Percentiles rank a stretch among this genome's conserved stretches.
Evolutionary conservation across 2,888 invertebrate species (phyloP).

Genomic region (Hydriomena furcata): DNA sequence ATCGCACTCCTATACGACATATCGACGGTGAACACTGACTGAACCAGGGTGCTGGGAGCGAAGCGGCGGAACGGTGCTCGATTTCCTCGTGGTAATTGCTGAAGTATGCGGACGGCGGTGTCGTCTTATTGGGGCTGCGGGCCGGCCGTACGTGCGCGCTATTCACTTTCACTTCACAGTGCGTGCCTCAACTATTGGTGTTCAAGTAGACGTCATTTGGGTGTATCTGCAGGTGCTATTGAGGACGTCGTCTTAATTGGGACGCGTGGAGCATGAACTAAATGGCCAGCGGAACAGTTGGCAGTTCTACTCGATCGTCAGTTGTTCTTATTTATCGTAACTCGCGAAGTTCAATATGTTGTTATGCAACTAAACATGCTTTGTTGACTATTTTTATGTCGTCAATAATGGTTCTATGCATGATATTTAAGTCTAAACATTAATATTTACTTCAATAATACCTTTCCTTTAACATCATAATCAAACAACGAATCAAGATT

Average conservation of each 20-base stretch:
- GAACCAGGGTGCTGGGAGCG: slow-evolving; percentile 49
- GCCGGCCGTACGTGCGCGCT: slow-evolving; percentile 73
- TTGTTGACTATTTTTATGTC: too few species aligned
- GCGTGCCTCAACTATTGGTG: slow-evolving; percentile 66
- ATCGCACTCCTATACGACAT: too few species aligned
- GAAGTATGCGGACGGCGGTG: slow-evolving; percentile 78
- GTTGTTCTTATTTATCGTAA: too few species aligned
- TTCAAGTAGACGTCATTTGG: slow-evolving; percentile 53
- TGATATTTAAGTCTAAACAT: background rate
- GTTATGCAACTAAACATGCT: too few species aligned
- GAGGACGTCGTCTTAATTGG: slow-evolving; percentile 43
- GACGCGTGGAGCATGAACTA: slow-evolving; percentile 3
- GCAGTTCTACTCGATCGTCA: background rate
- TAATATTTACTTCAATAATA: slow-evolving; percentile 1
- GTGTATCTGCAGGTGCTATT: slow-evolving; percentile 50
- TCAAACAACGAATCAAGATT: slow-evolving; percentile 28
- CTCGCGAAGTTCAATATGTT: background rate
- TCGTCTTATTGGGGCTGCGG: slow-evolving; percentile 80
- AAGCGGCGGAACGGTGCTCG: slow-evolving; percentile 63
- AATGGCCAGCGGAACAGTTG: background rate
- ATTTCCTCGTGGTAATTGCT: slow-evolving; percentile 81
- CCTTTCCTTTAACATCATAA: slow-evolving; percentile 9
- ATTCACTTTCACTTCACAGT: slow-evolving; percentile 80
- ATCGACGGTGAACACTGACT: slow-evolving; percentile 32
- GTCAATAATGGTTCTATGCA: background rate